Conservation (phyloP, 2,888 invertebrate genomes). For the Eupithecia insigniata region DNA sequence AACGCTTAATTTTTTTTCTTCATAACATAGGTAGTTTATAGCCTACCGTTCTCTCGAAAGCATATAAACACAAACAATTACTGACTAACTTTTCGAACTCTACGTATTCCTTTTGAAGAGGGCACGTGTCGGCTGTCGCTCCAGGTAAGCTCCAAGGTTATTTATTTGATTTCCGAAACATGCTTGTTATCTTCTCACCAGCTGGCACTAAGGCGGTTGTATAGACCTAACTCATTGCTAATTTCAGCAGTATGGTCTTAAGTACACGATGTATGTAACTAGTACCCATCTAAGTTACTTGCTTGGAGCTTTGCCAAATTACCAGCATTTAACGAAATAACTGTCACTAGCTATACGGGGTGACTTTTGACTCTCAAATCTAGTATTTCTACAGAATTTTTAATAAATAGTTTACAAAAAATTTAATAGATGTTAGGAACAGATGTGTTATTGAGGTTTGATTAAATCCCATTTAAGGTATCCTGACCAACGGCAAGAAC, state of each 20-base stretch:
- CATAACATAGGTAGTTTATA: not conserved
- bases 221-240: not conserved
- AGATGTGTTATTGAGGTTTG: no score
- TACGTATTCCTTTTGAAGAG: not conserved
- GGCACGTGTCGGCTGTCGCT: not conserved
- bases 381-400: no score
- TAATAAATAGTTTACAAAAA: no score
- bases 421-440: no score
- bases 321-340: conserved; percentile 24
- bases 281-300: conserved; percentile 21
- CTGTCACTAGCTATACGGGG: conserved; percentile 21
- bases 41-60: not conserved
- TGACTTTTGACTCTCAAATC: no score
- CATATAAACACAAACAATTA: not conserved
- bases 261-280: conserved; percentile 24
- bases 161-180: not conserved
- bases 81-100: not conserved
- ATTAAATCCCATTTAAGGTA: no score
- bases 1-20: not conserved
- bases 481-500: no score
- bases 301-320: conserved; percentile 37
- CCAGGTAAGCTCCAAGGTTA: not conserved
- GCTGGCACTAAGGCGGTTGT: not conserved
- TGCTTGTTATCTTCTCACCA: not conserved
- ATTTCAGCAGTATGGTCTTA: conserved; percentile 16